Evolutionary conservation across 2,797 vertebrate genomes (phyloP).

Genomic region (Rhinoraja longicauda): DNA sequence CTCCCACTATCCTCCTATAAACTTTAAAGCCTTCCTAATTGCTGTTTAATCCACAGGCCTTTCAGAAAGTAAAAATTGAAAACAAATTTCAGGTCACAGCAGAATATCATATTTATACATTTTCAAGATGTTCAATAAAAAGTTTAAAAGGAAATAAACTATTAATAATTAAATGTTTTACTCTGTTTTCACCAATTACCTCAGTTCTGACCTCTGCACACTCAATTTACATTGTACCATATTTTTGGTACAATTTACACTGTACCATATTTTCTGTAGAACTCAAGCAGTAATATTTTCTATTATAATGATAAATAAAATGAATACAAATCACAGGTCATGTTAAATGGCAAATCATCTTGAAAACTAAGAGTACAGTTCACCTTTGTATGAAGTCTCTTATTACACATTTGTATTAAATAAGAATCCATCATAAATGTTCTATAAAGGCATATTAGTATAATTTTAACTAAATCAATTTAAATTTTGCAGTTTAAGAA

Average conservation of each 20-base stretch:
- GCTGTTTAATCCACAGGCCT: background rate
- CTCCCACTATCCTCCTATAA: background rate
- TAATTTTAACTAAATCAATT: background rate
- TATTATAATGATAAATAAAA: background rate
- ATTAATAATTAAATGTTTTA: background rate
- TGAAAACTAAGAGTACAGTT: background rate
- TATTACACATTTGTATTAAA: background rate
- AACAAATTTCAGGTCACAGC: background rate
- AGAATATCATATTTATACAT: background rate
- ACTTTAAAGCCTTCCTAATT: background rate
- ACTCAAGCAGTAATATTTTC: background rate
- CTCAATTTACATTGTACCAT: background rate
- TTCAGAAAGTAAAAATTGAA: background rate
- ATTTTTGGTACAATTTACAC: background rate
- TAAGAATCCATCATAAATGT: background rate
- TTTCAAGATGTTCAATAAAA: background rate
- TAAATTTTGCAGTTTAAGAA: conserved; percentile 3
- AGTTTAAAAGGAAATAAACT: background rate
- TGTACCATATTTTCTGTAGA: background rate
- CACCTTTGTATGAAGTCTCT: background rate
- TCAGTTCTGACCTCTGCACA: background rate
- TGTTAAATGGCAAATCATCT: background rate
- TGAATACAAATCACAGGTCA: background rate
- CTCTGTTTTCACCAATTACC: background rate
- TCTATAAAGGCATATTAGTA: background rate